These are phyloP conservation scores for Mohoua ochrocephala DNA, from an alignment of 2,113 vertebrate species.

Conservation along the genomic window DNA sequence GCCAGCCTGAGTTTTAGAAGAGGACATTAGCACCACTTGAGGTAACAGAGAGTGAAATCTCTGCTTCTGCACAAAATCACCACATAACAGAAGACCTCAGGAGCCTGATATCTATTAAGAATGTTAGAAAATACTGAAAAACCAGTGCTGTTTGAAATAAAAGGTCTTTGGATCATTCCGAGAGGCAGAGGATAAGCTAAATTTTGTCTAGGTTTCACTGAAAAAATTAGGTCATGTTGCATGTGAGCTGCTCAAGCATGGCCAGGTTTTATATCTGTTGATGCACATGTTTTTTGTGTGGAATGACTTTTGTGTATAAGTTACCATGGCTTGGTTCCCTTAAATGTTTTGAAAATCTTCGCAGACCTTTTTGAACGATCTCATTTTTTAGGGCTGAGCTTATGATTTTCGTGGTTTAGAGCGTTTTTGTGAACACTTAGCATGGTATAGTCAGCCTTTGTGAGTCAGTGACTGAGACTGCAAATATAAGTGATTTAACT, in stretches of 20 bases:
- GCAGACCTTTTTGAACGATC: background rate
- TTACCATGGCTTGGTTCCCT: background rate
- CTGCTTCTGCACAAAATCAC: background rate
- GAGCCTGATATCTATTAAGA: background rate
- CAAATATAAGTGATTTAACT: background rate
- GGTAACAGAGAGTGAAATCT: background rate
- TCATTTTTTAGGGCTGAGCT: background rate
- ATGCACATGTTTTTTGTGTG: background rate
- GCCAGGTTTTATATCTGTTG: background rate
- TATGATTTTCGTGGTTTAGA: background rate
- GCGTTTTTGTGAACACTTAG: background rate
- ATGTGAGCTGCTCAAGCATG: background rate
- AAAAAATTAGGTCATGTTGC: background rate
- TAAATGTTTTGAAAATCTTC: background rate
- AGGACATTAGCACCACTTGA: background rate
- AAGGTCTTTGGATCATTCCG: background rate
- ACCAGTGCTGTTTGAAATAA: background rate
- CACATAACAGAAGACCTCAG: background rate
- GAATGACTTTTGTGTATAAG: background rate
- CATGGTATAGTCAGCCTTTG: background rate
- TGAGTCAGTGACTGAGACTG: background rate
- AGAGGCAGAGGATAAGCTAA: background rate
- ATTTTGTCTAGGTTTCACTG: background rate
- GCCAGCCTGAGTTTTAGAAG: background rate
- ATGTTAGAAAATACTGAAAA: background rate